Evolutionary conservation across 2,888 invertebrate genomes (phyloP), one percentile per base, ranked within the genome.

Genomic region (Polymixis flavicincta): DNA sequence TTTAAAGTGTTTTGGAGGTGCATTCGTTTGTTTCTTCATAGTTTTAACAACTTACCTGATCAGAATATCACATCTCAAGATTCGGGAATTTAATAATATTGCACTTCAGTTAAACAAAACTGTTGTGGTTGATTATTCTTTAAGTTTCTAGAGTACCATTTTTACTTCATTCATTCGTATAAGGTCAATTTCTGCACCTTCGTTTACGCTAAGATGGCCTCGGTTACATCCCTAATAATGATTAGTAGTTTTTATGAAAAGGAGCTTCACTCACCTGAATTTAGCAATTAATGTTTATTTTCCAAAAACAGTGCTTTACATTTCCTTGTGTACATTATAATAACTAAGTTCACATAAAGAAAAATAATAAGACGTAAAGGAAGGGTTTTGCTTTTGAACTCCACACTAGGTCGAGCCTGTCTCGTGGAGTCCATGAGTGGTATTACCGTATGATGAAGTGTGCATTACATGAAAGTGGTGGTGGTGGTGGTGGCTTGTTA

Each of bases 1-100:
- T 78, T 65, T 28, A 63, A 48, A 71, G 54, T 63, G 75, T 66
- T 76, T 72, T 57, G 22, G 52, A 77, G 69, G 45, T 74, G 52
- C 57, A 19, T 59, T 66, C 57, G 52, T 70, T 77, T 54, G 45
- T 76, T 80, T 75, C 55, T 75, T 81, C 57, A 60, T 64, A 61
- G 63, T 71, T 72, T 74, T 50, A 67, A 80, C 50, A 60, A 50
- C 50, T 50, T 28, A 9, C 19, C 7, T 50, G 48, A 50, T 57
- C 55, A 42, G 37, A 64, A 57, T 37, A 42, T 28, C 11, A 57
- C 19, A 1, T 28, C 7, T 17, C 2, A 17, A 1, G 19, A 37
- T 37, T 37, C 22, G 4, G 14, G 8, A 17, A 32, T 28, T 22
- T 19, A 22, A 13, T 57, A n/a, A 28, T 9, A 57, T 7, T 57